Conservation (phyloP, 2,888 invertebrate genomes). For the Acanthosepion esculentum region DNA sequence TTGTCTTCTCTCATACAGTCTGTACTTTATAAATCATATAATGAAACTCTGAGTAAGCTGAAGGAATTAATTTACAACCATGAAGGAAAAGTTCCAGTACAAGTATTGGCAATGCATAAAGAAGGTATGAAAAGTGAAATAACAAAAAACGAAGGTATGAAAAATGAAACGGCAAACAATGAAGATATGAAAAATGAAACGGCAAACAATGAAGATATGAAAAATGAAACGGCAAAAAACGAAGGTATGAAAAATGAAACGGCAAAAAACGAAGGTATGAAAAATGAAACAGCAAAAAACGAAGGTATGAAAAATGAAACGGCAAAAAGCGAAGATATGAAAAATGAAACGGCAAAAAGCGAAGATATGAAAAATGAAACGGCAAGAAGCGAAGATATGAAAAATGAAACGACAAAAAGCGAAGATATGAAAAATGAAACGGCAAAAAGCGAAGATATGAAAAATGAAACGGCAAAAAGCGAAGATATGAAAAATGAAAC, state of each 20-base stretch:
- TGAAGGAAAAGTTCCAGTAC: too few species aligned
- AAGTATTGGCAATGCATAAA: background rate
- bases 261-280: background rate
- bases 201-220: background rate
- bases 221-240: too few species aligned
- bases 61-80: background rate
- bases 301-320: background rate
- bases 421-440: background rate
- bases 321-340: background rate
- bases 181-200: background rate
- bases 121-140: background rate
- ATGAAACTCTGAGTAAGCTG: conserved; percentile 56
- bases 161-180: background rate
- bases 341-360: too few species aligned
- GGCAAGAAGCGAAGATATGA: background rate
- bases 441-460: background rate
- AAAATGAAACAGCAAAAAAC: background rate
- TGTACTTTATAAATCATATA: conserved; percentile 67
- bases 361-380: background rate
- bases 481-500: background rate
- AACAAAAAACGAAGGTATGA: background rate
- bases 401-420: background rate
- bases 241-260: background rate
- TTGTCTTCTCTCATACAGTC: conserved; percentile 67
- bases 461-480: too few species aligned